Percentiles rank a stretch among this genome's conserved stretches.
These are phyloP conservation scores for Ciconia stormi DNA, from an alignment of 2,113 vertebrate species.

Conservation along the genomic window DNA sequence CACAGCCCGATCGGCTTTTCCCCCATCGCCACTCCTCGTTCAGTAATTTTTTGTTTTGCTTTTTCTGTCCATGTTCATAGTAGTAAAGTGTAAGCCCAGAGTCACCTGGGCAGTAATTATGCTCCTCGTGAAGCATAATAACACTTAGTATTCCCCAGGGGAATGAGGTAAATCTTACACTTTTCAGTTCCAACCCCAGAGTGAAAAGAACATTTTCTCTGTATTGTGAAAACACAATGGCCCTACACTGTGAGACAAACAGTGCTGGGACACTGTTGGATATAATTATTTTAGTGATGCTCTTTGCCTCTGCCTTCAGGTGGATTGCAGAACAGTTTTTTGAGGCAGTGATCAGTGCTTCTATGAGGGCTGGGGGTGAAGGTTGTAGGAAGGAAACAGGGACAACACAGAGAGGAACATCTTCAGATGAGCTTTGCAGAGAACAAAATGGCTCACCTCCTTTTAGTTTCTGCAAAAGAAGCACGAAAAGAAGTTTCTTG, in stretches of 20 bases:
- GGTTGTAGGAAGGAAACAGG: not conserved
- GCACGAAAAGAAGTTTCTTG: not conserved
- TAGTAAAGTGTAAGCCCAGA: not conserved
- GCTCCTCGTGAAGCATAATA: not conserved
- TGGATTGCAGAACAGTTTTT: not conserved
- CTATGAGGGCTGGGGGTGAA: not conserved
- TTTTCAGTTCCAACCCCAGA: not conserved
- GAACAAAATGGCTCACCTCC: not conserved
- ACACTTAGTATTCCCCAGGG: constrained; percentile 1
- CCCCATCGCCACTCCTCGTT: accelerated
- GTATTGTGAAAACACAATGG: not conserved
- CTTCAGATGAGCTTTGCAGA: not conserved
- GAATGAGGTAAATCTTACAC: not conserved
- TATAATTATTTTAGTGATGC: not conserved
- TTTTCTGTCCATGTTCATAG: not conserved
- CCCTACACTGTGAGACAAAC: not conserved
- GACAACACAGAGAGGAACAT: not conserved
- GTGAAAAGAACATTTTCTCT: not conserved
- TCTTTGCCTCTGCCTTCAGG: not conserved
- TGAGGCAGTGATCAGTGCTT: not conserved
- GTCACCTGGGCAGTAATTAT: constrained; percentile 20
- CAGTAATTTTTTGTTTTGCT: not conserved
- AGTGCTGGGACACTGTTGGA: not conserved
- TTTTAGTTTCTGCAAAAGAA: not conserved
- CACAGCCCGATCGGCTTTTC: accelerated